Evolutionary conservation across 2,113 vertebrate species (phyloP), one percentile per base, ranked within the genome.

Genomic region (Panurus biarmicus): DNA sequence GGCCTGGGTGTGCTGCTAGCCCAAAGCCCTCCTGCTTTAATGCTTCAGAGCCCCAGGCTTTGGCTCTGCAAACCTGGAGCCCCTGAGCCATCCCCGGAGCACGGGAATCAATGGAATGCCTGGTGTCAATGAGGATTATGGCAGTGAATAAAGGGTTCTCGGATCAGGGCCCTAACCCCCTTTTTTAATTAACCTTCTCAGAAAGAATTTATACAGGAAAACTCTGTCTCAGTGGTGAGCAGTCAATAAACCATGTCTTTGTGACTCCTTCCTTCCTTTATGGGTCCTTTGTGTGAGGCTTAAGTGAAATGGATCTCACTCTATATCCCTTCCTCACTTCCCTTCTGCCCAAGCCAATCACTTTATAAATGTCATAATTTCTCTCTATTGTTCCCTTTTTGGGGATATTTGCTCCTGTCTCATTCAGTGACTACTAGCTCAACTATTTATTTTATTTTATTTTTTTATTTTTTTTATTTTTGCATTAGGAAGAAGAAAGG

Each of bases 211-310:
- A 72, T 79, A 85, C 28, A 60, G 91, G 80, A 90, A 90, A 95
- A 89, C 60, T 93, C 70, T 78, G 89, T 61, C 86, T 76, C 78
- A 85, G 79, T 79, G 78, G 85, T 87, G 76, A 88, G 71, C 29
- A 1, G 93, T 96, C 94, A 96, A 94, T 96, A 96, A 94, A 94
- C 87, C 71, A 50, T 95, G 87, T 90, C 93, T 96, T 72, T 93
- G 69, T 84, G 86, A 92, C 93, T 94, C 77, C 75, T 90, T 92
- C 83, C 92, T 86, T 76, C 83, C 78, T 93, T 94, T 71, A 86
- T 80, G 71, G 78, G 70, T 40, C 84, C 60, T 96, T 92, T 96
- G 74, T 94, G 79, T 38, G 65, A 88, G 56, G 86, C 86, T 97
- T 81, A 94, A 96, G 78, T 89, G 94, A 89, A 96, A 95, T 90